These are phyloP conservation scores for Drosophila nasuta DNA, from an alignment of 1,140 invertebrate species.

Conservation along the genomic window DNA sequence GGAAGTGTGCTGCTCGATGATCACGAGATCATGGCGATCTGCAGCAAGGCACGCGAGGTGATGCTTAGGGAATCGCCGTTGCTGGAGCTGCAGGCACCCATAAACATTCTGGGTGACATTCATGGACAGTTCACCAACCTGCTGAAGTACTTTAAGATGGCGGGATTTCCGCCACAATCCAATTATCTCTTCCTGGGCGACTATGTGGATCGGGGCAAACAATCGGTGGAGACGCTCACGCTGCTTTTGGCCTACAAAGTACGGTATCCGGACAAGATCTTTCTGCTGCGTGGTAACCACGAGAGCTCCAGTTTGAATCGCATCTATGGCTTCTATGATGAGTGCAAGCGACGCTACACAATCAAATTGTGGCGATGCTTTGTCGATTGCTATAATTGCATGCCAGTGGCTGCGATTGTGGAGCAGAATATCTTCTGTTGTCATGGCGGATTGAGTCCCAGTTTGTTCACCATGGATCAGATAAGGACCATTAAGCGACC, in stretches of 20 bases:
- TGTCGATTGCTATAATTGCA: slow-evolving; percentile 96
- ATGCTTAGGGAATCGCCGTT: slow-evolving; percentile 98
- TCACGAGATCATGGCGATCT: slow-evolving; percentile 96
- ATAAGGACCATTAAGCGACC: slow-evolving; percentile 94
- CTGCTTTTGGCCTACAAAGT: slow-evolving; percentile 98
- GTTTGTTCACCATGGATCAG: slow-evolving; percentile 95
- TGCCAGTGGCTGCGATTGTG: slow-evolving; percentile 97
- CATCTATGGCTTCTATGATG: slow-evolving; percentile 97
- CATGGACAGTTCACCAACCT: slow-evolving; percentile 99
- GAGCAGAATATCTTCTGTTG: slow-evolving; percentile 98
- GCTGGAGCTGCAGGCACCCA: slow-evolving; percentile 97
- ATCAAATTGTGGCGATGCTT: slow-evolving; percentile 99
- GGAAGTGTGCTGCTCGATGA: slow-evolving; percentile 93
- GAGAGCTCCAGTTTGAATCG: slow-evolving; percentile 95
- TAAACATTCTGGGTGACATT: slow-evolving; percentile 99
- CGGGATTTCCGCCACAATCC: slow-evolving; percentile 98
- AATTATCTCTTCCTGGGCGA: slow-evolving; percentile 98
- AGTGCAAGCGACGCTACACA: slow-evolving; percentile 97
- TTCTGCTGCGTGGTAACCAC: slow-evolving; percentile 92
- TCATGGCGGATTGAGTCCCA: slow-evolving; percentile 95
- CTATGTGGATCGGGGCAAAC: slow-evolving; percentile 94
- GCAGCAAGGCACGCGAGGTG: slow-evolving; percentile 97
- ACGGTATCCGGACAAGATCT: slow-evolving; percentile 94
- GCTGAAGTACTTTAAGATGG: slow-evolving; percentile 98
- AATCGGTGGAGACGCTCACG: slow-evolving; percentile 95